Conservation (phyloP, 2,113 vertebrate species). For the Anser cygnoides region DNA sequence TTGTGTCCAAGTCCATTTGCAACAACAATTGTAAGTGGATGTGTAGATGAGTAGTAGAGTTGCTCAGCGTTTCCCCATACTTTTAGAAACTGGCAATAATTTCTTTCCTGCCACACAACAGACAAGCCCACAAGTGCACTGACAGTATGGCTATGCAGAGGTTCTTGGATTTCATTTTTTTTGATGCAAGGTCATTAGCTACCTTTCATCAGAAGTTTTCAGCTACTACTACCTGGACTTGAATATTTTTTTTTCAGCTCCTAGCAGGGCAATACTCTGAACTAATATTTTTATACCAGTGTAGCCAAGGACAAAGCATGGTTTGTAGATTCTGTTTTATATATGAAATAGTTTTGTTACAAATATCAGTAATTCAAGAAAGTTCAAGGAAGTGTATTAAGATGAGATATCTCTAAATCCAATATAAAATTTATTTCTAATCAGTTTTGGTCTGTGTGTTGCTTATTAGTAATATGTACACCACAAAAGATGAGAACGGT, state of each 20-base stretch:
- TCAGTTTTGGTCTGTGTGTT: background rate
- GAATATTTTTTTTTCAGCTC: background rate
- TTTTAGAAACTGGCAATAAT: background rate
- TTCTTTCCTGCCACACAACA: background rate
- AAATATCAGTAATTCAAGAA: background rate
- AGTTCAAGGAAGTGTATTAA: background rate
- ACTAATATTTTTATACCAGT: background rate
- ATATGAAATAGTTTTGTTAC: background rate
- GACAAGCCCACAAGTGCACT: rapidly evolving
- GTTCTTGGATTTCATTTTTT: background rate
- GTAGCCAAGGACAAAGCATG: background rate
- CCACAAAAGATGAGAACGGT: background rate
- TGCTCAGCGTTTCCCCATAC: rapidly evolving
- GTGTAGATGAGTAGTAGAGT: background rate
- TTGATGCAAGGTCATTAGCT: background rate
- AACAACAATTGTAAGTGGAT: background rate
- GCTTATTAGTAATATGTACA: background rate
- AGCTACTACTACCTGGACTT: background rate
- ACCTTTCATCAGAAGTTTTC: background rate
- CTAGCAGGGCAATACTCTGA: background rate
- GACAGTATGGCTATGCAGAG: background rate
- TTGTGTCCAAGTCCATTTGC: background rate
- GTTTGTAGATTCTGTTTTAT: background rate
- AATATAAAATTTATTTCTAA: background rate
- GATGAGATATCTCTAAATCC: background rate